A percentile compares a stretch with the other conserved stretches of the same genome.
phyloP scores from a whole-genome alignment of 2,113 vertebrate genomes.

The Ochotona curzoniae region DNA sequence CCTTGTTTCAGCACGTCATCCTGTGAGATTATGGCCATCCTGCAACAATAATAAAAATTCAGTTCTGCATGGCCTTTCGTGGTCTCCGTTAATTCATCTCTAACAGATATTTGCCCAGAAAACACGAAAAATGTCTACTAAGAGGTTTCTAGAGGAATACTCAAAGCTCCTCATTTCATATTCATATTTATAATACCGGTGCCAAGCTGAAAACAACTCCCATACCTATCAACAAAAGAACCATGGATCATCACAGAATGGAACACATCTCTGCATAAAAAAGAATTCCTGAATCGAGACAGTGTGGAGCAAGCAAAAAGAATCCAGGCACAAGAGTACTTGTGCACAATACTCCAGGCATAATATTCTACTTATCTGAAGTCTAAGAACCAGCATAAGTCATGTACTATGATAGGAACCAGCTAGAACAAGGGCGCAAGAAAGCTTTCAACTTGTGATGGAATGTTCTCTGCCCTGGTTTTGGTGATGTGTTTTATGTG shows the following conservation, averaged over 20 bases:
- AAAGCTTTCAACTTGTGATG: not conserved
- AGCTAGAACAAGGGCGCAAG: not conserved
- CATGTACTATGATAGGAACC: not conserved
- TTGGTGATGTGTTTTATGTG: not conserved
- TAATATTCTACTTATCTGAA: not conserved
- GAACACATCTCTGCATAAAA: not conserved
- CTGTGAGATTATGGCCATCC: no score
- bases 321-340: not conserved
- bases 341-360: not conserved
- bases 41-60: no score
- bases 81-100: not conserved
- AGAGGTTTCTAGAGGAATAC: not conserved
- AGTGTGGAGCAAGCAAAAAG: conserved; percentile 10
- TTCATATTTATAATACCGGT: not conserved
- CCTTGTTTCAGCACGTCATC: no score
- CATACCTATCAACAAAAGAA: not conserved
- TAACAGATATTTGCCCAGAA: conserved; percentile 24
- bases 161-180: not conserved
- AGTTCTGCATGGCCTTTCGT: no score
- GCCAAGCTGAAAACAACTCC: conserved; percentile 5
- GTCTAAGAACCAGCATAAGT: not conserved
- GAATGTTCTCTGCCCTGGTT: not conserved
- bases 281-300: not conserved
- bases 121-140: not conserved
- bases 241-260: not conserved